phyloP scores from a whole-genome alignment of 2,113 vertebrate species.

The Pseudopipra pipra region DNA sequence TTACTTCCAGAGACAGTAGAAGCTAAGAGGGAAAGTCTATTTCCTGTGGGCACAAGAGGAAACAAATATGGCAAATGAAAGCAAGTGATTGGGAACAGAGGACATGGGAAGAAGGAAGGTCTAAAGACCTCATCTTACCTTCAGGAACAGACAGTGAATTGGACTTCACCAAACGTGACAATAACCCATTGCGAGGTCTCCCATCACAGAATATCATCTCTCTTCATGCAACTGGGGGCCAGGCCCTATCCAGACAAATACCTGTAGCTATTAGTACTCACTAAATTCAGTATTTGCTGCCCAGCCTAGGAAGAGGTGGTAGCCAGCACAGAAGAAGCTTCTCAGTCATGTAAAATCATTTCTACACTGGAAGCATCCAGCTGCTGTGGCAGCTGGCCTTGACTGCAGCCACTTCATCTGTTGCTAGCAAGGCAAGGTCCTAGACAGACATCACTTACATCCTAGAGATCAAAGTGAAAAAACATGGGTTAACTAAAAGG shows the following conservation, averaged over 20 bases:
- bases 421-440: background rate
- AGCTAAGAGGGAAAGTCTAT: background rate
- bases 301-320: background rate
- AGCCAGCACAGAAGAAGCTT: background rate
- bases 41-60: background rate
- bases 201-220: background rate
- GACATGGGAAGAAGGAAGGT: background rate
- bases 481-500: background rate
- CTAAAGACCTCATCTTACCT: background rate
- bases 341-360: background rate
- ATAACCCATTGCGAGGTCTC: background rate
- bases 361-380: background rate
- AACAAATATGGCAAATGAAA: background rate
- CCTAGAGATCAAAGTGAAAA: background rate
- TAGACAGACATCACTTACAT: background rate
- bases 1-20: background rate
- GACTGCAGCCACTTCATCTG: background rate
- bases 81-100: background rate
- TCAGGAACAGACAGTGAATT: background rate
- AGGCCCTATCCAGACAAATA: background rate
- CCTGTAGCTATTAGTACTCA: background rate
- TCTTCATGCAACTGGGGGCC: background rate
- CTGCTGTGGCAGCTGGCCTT: background rate
- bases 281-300: background rate
- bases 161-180: background rate